phyloP scores from a whole-genome alignment of 2,888 invertebrate genomes.

The Conistra vaccinii region DNA sequence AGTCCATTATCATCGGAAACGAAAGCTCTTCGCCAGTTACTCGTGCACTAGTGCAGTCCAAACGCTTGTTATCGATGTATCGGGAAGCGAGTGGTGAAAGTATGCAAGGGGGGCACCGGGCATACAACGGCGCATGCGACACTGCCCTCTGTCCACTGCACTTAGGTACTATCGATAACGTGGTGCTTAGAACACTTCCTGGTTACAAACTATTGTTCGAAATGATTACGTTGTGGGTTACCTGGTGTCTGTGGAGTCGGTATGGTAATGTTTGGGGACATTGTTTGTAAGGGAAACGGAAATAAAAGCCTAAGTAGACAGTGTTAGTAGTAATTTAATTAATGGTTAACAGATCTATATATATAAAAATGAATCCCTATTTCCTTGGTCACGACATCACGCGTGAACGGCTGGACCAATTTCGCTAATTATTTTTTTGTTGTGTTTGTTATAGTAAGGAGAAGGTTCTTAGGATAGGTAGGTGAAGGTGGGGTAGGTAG shows the following conservation, averaged over 20 bases:
- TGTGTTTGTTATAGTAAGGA: no score
- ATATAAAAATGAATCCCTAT: no score
- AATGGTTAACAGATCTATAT: no score
- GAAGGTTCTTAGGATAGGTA: no score
- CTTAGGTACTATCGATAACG: conserved; percentile 69
- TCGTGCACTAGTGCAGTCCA: conserved; percentile 71
- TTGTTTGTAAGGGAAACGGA: conserved; percentile 19
- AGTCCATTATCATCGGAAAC: conserved; percentile 63
- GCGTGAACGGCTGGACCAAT: no score
- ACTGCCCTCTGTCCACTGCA: conserved; percentile 86
- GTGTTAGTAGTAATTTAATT: background rate
- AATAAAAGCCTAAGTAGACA: conserved; percentile 17
- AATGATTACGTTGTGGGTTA: conserved; percentile 63
- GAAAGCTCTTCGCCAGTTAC: conserved; percentile 65
- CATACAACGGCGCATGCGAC: conserved; percentile 83
- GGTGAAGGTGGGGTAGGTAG: no score
- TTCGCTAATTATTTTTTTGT: no score
- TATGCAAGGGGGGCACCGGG: conserved; percentile 85
- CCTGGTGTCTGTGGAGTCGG: conserved; percentile 23
- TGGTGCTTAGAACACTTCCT: conserved; percentile 66
- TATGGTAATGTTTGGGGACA: conserved; percentile 40
- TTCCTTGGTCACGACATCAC: no score
- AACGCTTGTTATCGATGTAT: conserved; percentile 80
- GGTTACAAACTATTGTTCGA: conserved; percentile 67
- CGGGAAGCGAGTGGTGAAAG: conserved; percentile 87